These are phyloP conservation scores for Ellobium chinense DNA, from an alignment of 2,888 invertebrate genomes.

Conservation along the genomic window DNA sequence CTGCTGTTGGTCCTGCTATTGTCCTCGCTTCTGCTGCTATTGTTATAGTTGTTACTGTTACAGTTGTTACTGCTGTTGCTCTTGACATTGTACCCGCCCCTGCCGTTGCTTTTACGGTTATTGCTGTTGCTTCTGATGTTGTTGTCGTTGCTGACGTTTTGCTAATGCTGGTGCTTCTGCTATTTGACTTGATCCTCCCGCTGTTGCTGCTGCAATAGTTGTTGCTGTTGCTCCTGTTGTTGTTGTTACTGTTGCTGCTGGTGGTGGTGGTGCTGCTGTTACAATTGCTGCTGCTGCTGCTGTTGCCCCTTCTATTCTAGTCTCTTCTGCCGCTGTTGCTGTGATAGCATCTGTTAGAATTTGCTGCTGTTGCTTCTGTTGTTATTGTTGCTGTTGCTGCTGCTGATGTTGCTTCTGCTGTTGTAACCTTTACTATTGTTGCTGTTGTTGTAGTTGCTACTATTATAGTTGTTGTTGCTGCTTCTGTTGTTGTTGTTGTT, in stretches of 20 bases:
- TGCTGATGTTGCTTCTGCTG: background rate
- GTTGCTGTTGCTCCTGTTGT: background rate
- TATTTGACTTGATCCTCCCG: too few species aligned
- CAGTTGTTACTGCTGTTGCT: too few species aligned
- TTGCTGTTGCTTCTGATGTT: too few species aligned
- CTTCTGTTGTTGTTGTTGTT: background rate
- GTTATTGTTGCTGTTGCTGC: background rate
- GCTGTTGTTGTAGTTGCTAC: background rate
- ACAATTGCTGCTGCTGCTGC: background rate
- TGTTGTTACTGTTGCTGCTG: background rate
- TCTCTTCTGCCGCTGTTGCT: background rate
- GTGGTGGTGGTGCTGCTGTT: background rate
- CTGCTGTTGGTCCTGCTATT: too few species aligned
- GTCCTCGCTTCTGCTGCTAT: too few species aligned
- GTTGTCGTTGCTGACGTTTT: too few species aligned
- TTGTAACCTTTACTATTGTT: background rate
- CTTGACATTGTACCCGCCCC: too few species aligned
- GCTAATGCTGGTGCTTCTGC: too few species aligned
- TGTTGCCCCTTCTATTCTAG: background rate
- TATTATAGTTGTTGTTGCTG: background rate
- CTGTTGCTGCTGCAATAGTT: background rate
- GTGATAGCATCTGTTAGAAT: background rate
- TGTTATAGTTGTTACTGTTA: too few species aligned
- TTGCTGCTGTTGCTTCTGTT: background rate
- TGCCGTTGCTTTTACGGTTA: too few species aligned